Conservation (phyloP, 2,113 vertebrate genomes). For the Gallinago media region DNA sequence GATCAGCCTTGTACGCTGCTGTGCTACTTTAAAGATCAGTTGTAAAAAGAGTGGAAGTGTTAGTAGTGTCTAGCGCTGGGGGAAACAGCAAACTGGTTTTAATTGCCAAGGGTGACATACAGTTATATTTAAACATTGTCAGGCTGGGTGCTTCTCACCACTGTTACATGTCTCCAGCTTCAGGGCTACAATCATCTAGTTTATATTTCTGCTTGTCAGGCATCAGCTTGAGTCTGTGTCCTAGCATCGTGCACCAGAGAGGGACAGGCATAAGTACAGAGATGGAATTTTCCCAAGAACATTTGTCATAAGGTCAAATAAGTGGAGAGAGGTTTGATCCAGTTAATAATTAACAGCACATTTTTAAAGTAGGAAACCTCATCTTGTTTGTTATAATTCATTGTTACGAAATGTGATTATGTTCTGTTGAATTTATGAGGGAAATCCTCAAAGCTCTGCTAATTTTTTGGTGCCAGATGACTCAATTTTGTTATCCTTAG, state of each 20-base stretch:
- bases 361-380: neutral
- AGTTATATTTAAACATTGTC: neutral
- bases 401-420: neutral
- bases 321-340: neutral
- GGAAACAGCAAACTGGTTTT: neutral
- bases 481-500: neutral
- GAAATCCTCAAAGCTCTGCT: constrained; percentile 1
- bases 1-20: neutral
- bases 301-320: neutral
- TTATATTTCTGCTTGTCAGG: constrained; percentile 3
- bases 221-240: neutral
- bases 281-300: neutral
- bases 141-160: neutral
- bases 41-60: neutral
- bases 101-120: neutral
- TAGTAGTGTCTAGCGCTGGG: neutral
- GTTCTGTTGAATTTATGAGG: constrained; percentile 14
- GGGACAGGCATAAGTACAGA: neutral
- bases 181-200: neutral
- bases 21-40: neutral
- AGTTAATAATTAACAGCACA: constrained; percentile 30
- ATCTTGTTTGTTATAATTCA: constrained; percentile 13
- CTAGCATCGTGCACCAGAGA: neutral
- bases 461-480: constrained; percentile 14
- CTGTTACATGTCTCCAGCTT: neutral